These are phyloP conservation scores for Lepilemur septentrionalis DNA, from an alignment of 2,797 vertebrate genomes.

Conservation along the genomic window DNA sequence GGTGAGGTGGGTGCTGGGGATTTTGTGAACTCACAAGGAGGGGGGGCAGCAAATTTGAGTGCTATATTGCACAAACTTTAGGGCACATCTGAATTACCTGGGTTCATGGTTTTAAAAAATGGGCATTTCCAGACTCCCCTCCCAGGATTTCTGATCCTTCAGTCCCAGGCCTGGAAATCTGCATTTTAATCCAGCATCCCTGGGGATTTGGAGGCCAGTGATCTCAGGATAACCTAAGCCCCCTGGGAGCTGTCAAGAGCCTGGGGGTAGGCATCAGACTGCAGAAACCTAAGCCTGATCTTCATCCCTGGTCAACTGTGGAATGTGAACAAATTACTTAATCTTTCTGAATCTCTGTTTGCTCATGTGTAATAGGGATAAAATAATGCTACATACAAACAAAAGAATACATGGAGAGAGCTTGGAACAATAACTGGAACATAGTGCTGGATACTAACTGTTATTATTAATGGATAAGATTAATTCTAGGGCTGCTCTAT, in stretches of 20 bases:
- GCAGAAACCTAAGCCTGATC: neutral
- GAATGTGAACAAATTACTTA: neutral
- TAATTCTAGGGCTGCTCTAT: neutral
- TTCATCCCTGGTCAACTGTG: neutral
- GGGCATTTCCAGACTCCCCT: neutral
- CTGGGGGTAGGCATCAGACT: fast-evolving
- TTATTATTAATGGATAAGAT: neutral
- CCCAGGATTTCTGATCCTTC: neutral
- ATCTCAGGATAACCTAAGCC: neutral
- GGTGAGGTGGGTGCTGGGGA: neutral
- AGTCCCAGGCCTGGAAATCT: neutral
- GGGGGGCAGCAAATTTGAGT: neutral
- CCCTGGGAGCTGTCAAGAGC: neutral
- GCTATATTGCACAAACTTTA: neutral
- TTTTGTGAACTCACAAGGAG: too few relatives aligned
- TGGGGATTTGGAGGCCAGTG: neutral
- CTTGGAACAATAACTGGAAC: neutral
- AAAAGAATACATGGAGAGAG: neutral
- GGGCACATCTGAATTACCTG: too few relatives aligned
- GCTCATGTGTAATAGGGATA: neutral
- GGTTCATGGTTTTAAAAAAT: neutral
- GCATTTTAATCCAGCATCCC: neutral
- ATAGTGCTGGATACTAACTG: neutral
- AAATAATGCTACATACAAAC: neutral
- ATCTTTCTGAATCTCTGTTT: neutral